Percentiles rank a stretch among this genome's conserved stretches.
These are phyloP conservation scores for Nymphalis polychloros DNA, from an alignment of 2,888 invertebrate genomes.

Conservation along the genomic window DNA sequence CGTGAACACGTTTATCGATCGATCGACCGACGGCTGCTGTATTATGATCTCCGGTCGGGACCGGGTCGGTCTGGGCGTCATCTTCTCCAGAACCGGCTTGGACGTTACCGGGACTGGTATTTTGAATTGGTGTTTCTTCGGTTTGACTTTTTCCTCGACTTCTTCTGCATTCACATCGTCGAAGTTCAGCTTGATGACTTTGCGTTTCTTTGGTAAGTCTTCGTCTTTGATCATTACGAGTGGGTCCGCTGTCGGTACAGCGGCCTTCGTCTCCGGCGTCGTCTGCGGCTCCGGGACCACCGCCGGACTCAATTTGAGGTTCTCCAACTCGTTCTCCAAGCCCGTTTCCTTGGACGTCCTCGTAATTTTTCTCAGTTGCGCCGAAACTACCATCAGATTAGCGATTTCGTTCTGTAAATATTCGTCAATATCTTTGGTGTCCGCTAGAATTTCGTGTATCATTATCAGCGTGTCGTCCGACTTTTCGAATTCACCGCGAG, in stretches of 20 bases:
- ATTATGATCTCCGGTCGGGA: conserved; percentile 47
- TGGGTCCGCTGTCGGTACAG: conserved; percentile 43
- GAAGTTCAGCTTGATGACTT: conserved; percentile 59
- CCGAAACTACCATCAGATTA: conserved; percentile 59
- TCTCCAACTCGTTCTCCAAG: conserved; percentile 54
- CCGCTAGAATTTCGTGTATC: conserved; percentile 58
- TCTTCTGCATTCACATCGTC: conserved; percentile 53
- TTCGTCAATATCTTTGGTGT: conserved; percentile 37
- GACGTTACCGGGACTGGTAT: conserved; percentile 57
- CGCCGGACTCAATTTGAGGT: conserved; percentile 49
- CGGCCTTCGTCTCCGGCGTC: conserved; percentile 42
- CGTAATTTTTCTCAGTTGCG: conserved; percentile 46
- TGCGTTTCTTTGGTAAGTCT: conserved; percentile 60
- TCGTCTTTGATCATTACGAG: conserved; percentile 57
- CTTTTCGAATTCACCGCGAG: conserved; percentile 44
- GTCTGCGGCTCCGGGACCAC: conserved; percentile 36
- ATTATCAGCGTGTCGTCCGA: conserved; percentile 57
- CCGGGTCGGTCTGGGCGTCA: conserved; percentile 55
- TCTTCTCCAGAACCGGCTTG: conserved; percentile 54
- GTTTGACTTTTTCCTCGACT: conserved; percentile 42
- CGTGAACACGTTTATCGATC: conserved; percentile 36
- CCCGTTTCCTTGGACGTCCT: conserved; percentile 40
- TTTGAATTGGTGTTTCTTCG: conserved; percentile 55
- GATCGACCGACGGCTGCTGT: conserved; percentile 44
- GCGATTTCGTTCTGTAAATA: conserved; percentile 58